Conservation (phyloP, 2,888 invertebrate species). For the Incurvaria masculella region DNA sequence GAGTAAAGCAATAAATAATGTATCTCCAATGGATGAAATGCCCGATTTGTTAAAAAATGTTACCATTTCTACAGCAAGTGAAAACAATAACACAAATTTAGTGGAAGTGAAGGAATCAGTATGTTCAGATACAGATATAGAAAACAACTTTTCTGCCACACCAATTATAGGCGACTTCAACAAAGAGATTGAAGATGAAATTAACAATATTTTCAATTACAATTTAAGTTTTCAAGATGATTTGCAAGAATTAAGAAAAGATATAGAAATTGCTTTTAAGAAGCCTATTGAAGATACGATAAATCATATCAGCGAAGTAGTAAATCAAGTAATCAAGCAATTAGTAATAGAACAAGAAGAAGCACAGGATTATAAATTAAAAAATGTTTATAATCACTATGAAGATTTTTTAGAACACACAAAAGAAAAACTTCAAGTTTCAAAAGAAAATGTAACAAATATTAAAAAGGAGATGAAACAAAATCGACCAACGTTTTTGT, state of each 20-base stretch:
- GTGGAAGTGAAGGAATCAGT: constrained; percentile 30
- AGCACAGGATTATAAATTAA: constrained; percentile 8
- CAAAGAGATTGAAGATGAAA: constrained; percentile 58
- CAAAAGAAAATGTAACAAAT: constrained; percentile 38
- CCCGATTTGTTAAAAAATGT: constrained; percentile 46
- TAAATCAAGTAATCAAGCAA: constrained; percentile 50
- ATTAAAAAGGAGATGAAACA: constrained; percentile 40
- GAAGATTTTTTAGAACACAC: background rate
- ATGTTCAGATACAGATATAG: constrained; percentile 41
- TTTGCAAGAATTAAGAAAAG: constrained; percentile 45
- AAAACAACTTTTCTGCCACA: constrained; percentile 44
- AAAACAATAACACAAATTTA: background rate
- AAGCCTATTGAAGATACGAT: constrained; percentile 51
- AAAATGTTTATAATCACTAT: background rate
- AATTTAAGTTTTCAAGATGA: constrained; percentile 48
- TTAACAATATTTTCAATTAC: constrained; percentile 47
- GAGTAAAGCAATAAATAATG: constrained; percentile 4
- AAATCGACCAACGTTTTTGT: constrained; percentile 46
- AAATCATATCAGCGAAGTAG: constrained; percentile 51
- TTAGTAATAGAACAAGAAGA: constrained; percentile 41
- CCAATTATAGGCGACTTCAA: constrained; percentile 59
- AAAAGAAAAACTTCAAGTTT: background rate
- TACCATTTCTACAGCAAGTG: no score
- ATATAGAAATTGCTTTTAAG: constrained; percentile 47
- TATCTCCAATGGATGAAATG: constrained; percentile 23